Percentiles rank a stretch among this genome's conserved stretches.
Conservation (phyloP, 2,797 vertebrate species). For the Clarias laeviceps region DNA sequence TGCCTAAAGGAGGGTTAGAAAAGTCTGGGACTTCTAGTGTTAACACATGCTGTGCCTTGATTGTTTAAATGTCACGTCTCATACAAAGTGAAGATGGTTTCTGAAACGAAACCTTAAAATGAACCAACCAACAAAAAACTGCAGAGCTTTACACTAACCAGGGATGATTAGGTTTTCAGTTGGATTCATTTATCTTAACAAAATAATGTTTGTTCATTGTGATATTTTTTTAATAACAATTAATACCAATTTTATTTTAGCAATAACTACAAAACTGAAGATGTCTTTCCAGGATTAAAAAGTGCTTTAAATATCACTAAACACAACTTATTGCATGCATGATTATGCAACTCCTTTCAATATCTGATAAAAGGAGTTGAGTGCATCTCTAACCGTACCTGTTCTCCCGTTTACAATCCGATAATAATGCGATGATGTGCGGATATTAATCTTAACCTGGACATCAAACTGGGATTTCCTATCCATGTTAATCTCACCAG, state of each 20-base stretch:
- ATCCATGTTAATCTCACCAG: constrained; percentile 69
- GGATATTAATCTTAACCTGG: not conserved
- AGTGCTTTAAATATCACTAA: not conserved
- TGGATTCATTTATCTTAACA: not conserved
- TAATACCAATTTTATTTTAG: not conserved
- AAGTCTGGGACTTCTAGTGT: too few species aligned
- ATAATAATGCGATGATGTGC: not conserved
- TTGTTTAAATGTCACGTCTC: too few species aligned
- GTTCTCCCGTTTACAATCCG: not conserved
- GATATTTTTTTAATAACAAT: too few species aligned
- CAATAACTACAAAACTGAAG: not conserved
- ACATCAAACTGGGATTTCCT: not conserved
- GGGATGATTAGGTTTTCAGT: not conserved
- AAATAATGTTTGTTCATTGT: not conserved
- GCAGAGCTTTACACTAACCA: too few species aligned
- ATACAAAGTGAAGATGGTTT: too few species aligned
- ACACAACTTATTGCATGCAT: not conserved
- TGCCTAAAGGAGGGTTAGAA: too few species aligned
- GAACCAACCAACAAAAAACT: too few species aligned
- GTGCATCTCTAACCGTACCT: not conserved
- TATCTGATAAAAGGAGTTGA: not conserved
- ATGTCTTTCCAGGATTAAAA: not conserved
- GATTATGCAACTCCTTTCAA: not conserved
- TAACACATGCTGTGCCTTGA: too few species aligned
- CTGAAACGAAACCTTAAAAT: too few species aligned